Conservation (phyloP, 2,797 vertebrate species). For the Chelmon rostratus region DNA sequence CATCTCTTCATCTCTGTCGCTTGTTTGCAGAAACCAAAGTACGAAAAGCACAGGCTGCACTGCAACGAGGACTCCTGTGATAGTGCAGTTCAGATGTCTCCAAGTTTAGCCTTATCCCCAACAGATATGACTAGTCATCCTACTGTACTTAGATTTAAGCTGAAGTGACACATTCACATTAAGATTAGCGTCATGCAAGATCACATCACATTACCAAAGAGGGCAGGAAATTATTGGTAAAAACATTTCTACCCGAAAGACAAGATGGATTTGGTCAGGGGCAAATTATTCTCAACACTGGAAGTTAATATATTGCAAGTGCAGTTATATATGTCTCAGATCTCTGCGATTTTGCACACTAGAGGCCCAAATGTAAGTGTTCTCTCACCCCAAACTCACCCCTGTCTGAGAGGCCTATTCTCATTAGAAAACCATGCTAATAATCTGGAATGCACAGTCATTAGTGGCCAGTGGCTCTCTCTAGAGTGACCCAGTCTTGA, state of each 20-base stretch:
- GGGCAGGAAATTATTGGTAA: background rate
- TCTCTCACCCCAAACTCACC: constrained; percentile 41
- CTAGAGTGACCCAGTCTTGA: constrained; percentile 56
- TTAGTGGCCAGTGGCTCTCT: constrained; percentile 56
- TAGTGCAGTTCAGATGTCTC: constrained; percentile 31
- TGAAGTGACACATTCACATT: constrained; percentile 47
- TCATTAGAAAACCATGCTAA: constrained; percentile 71
- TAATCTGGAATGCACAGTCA: constrained; percentile 72
- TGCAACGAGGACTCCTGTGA: constrained; percentile 22
- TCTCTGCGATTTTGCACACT: constrained; percentile 17
- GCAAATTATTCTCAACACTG: background rate
- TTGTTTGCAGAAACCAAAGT: constrained; percentile 32
- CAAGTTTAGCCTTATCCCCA: constrained; percentile 42
- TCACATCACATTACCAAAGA: constrained; percentile 58
- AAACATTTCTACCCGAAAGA: constrained; percentile 9
- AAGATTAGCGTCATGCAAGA: constrained; percentile 53
- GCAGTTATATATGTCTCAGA: background rate
- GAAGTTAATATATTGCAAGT: constrained; percentile 1
- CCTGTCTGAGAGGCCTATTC: constrained; percentile 32
- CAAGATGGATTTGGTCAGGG: constrained; percentile 27
- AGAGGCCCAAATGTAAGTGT: constrained; percentile 20
- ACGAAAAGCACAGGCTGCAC: constrained; percentile 42
- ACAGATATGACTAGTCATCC: constrained; percentile 36
- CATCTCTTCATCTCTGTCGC: constrained; percentile 46
- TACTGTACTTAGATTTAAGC: constrained; percentile 45